A percentile compares a stretch with the other conserved stretches of the same genome.
phyloP scores from a whole-genome alignment of 2,797 vertebrate species.

The Pachyuromys duprasi region DNA sequence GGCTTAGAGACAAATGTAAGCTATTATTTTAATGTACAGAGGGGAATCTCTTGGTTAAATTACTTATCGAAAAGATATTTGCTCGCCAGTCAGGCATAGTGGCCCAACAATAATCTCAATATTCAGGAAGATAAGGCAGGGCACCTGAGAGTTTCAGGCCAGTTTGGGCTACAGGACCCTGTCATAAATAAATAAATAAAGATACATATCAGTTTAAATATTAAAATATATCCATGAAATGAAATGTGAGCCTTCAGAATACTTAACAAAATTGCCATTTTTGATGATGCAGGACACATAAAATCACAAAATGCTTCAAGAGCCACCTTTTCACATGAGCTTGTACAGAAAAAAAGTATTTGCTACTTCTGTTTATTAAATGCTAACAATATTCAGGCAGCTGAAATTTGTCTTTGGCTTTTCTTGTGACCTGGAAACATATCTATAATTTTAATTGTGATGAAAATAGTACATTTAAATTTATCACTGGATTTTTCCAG shows the following conservation, averaged over 20 bases:
- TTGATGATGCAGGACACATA: neutral
- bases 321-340: neutral
- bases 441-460: conserved; percentile 17
- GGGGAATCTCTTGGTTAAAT: neutral
- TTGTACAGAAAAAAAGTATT: neutral
- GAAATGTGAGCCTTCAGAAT: neutral
- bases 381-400: neutral
- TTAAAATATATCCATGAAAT: conserved; percentile 15
- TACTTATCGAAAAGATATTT: neutral
- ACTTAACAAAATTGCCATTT: neutral
- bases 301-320: neutral
- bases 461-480: conserved; percentile 39
- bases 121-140: neutral
- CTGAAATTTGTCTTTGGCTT: conserved; percentile 32
- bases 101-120: neutral
- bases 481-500: conserved; percentile 54
- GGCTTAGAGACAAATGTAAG: neutral
- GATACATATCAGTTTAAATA: neutral
- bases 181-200: neutral
- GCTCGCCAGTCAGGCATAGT: neutral
- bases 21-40: neutral
- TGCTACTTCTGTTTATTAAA: conserved; percentile 4
- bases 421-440: neutral
- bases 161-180: neutral
- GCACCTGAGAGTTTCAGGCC: neutral